phyloP scores from a whole-genome alignment of 2,113 vertebrate genomes.

The Gorilla gorilla region DNA sequence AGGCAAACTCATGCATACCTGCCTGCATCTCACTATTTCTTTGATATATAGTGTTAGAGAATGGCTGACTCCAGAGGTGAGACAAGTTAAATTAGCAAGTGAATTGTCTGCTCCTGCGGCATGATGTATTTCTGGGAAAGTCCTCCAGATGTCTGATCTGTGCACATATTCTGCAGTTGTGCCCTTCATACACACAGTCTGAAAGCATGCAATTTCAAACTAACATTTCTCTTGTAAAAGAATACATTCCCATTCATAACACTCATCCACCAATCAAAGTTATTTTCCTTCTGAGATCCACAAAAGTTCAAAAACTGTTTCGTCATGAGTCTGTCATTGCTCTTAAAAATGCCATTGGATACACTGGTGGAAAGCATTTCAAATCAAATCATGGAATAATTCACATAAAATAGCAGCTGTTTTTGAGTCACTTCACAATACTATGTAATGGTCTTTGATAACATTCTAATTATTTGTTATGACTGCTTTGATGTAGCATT shows the following conservation, averaged over 20 bases:
- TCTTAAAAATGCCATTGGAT: conserved; percentile 53
- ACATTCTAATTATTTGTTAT: conserved; percentile 68
- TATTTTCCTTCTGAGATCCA: conserved; percentile 47
- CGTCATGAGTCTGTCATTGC: conserved; percentile 54
- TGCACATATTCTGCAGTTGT: background rate
- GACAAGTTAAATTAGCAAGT: background rate
- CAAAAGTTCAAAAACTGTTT: conserved; percentile 46
- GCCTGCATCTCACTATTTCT: background rate
- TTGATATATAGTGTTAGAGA: background rate
- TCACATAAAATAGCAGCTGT: conserved; percentile 72
- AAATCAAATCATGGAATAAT: conserved; percentile 63
- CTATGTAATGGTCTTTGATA: conserved; percentile 59
- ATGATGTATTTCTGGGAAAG: background rate
- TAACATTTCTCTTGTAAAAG: background rate
- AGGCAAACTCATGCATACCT: background rate
- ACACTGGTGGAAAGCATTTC: conserved; percentile 60
- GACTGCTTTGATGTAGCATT: conserved; percentile 71
- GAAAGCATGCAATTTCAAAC: background rate
- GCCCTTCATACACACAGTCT: background rate
- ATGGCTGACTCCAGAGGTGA: background rate
- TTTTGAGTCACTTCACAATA: conserved; percentile 63
- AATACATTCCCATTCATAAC: background rate
- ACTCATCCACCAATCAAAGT: background rate
- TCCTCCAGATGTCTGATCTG: background rate
- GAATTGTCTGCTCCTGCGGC: background rate